phyloP scores from a whole-genome alignment of 2,113 vertebrate genomes.

The Hemibagrus wyckioides region DNA sequence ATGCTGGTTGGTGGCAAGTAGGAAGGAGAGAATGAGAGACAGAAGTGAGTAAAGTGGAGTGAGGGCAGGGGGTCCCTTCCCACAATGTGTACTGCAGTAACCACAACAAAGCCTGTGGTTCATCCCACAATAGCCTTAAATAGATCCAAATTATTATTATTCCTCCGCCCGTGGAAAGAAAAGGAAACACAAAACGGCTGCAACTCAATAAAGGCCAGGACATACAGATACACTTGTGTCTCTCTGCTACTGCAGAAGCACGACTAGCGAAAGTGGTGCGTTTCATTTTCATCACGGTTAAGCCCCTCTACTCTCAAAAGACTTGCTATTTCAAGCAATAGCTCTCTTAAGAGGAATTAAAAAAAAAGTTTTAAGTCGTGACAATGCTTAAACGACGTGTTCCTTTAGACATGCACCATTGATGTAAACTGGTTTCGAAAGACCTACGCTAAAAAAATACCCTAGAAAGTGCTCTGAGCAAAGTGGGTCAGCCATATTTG shows the following conservation, averaged over 20 bases:
- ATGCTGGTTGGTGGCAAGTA: slow-evolving; percentile 48
- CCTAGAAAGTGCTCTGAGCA: slow-evolving; percentile 63
- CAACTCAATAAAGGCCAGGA: slow-evolving; percentile 67
- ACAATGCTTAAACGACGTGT: slow-evolving; percentile 1
- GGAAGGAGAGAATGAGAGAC: slow-evolving; percentile 39
- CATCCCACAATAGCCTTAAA: slow-evolving; percentile 86
- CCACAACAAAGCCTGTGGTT: slow-evolving; percentile 95
- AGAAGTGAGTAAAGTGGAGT: slow-evolving; percentile 37
- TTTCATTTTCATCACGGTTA: not conserved
- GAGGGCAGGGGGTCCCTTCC: slow-evolving; percentile 61
- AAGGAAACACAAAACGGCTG: slow-evolving; percentile 77
- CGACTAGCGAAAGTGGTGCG: not conserved
- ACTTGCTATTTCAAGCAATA: not conserved
- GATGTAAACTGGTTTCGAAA: slow-evolving; percentile 58
- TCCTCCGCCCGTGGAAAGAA: slow-evolving; percentile 81
- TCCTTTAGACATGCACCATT: slow-evolving; percentile 42
- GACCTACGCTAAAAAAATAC: slow-evolving; percentile 60
- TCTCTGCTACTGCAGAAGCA: slow-evolving; percentile 65
- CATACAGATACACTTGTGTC: slow-evolving; percentile 69
- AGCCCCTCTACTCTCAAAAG: not conserved
- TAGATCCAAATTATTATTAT: slow-evolving; percentile 90
- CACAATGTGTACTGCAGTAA: slow-evolving; percentile 86
- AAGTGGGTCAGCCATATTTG: slow-evolving; percentile 61
- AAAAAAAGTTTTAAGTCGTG: not conserved
- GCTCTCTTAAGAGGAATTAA: not conserved